Percentiles rank a stretch among this genome's conserved stretches.
Evolutionary conservation across 2,113 vertebrate species (phyloP).

Genomic region (Spermophilus dauricus): DNA sequence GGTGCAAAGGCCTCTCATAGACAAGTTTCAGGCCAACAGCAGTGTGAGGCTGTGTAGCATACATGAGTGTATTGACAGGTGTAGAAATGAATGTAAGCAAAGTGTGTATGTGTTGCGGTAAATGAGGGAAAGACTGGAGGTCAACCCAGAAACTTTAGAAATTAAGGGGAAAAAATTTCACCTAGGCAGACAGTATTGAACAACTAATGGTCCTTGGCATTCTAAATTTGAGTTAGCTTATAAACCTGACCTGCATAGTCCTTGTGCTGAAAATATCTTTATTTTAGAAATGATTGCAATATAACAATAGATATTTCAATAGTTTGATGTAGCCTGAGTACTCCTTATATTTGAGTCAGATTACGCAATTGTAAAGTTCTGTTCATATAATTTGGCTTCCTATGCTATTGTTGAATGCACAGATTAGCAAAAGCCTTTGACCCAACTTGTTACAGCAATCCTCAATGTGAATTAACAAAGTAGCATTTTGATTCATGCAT

Average conservation of each 20-base stretch:
- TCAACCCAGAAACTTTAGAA: conserved; percentile 10
- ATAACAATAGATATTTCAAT: not conserved
- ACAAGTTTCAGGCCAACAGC: not conserved
- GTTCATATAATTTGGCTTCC: not conserved
- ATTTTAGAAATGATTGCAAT: not conserved
- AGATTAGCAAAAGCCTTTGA: not conserved
- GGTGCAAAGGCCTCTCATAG: not conserved
- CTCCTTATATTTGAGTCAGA: not conserved
- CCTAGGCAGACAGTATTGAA: not conserved
- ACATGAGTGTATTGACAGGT: not conserved
- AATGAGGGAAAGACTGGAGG: not conserved
- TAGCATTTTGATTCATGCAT: not conserved
- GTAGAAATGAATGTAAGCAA: not conserved
- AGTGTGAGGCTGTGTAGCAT: not conserved
- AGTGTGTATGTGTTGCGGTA: not conserved
- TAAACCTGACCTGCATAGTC: not conserved
- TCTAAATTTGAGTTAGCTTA: not conserved
- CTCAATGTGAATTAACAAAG: not conserved
- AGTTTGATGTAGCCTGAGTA: not conserved
- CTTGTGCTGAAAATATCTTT: no score
- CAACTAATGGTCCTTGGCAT: not conserved
- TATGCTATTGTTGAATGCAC: not conserved
- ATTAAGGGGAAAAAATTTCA: not conserved
- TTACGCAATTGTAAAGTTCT: not conserved
- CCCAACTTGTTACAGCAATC: not conserved